Conservation (phyloP, 2,797 vertebrate species). For the Triplophysa bombifrons region DNA sequence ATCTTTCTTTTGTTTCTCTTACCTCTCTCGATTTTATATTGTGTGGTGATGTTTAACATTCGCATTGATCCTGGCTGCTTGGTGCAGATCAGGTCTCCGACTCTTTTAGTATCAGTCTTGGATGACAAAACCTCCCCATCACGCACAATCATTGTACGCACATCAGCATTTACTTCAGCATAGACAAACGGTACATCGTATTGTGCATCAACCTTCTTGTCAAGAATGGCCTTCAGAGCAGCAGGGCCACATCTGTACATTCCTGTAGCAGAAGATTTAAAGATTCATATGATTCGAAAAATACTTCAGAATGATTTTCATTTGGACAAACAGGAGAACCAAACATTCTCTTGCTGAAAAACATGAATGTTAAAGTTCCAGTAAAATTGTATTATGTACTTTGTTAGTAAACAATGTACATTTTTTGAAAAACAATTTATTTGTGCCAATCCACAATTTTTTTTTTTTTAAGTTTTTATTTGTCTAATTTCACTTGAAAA, state of each 20-base stretch:
- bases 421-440: too few species aligned
- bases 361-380: too few species aligned
- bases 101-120: constrained; percentile 73
- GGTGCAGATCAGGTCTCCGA: constrained; percentile 90
- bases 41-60: constrained; percentile 79
- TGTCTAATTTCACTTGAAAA: too few species aligned
- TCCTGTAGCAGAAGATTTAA: constrained; percentile 68
- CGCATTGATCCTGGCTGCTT: constrained; percentile 79
- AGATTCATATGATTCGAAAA: too few species aligned
- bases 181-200: constrained; percentile 87
- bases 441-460: too few species aligned
- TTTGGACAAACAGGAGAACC: too few species aligned
- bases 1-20: background rate
- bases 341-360: too few species aligned
- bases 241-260: constrained; percentile 89
- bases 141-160: constrained; percentile 71
- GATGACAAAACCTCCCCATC: constrained; percentile 71
- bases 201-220: constrained; percentile 73
- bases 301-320: too few species aligned
- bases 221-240: constrained; percentile 83
- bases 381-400: too few species aligned
- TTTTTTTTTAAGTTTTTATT: too few species aligned
- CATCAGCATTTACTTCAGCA: constrained; percentile 89
- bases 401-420: too few species aligned
- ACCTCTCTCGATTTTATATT: background rate